Percentiles rank a stretch among this genome's conserved stretches.
These are phyloP conservation scores for Choristoneura fumiferana DNA, from an alignment of 1,140 invertebrate species.

Conservation along the genomic window DNA sequence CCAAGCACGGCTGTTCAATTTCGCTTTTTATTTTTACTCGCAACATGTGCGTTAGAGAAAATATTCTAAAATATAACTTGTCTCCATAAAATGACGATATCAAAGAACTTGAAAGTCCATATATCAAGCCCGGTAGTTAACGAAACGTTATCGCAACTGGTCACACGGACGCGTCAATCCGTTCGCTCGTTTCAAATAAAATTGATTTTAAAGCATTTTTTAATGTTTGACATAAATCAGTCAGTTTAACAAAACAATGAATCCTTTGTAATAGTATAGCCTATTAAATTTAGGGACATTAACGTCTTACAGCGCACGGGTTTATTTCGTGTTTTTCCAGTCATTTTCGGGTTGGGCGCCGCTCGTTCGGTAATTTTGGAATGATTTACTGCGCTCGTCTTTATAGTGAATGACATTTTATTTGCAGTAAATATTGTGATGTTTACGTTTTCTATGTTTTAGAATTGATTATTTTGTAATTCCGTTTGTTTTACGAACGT, in stretches of 20 bases:
- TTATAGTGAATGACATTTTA: conserved; percentile 49
- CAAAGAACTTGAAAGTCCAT: conserved; percentile 23
- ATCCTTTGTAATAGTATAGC: conserved; percentile 70
- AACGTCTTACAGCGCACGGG: conserved; percentile 36
- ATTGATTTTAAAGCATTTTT: conserved; percentile 32
- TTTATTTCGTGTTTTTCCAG: conserved; percentile 20
- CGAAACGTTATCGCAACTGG: conserved; percentile 59
- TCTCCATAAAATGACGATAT: conserved; percentile 2
- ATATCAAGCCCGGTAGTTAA: conserved; percentile 66
- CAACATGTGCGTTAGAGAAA: no score
- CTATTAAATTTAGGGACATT: conserved; percentile 61
- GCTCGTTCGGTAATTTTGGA: conserved; percentile 47
- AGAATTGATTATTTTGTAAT: conserved; percentile 6
- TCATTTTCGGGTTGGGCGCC: conserved; percentile 39
- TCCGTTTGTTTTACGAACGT: neutral
- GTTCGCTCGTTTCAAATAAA: conserved; percentile 30
- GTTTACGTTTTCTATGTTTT: conserved; percentile 4
- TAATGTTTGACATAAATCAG: conserved; percentile 52
- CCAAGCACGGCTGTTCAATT: neutral
- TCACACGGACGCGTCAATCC: conserved; percentile 29
- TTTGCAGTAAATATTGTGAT: conserved; percentile 35
- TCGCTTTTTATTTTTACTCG: neutral
- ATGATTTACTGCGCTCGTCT: conserved; percentile 53
- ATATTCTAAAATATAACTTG: neutral
- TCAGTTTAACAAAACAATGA: conserved; percentile 61